phyloP scores from a whole-genome alignment of 2,113 vertebrate species.

The Melospiza melodia region DNA sequence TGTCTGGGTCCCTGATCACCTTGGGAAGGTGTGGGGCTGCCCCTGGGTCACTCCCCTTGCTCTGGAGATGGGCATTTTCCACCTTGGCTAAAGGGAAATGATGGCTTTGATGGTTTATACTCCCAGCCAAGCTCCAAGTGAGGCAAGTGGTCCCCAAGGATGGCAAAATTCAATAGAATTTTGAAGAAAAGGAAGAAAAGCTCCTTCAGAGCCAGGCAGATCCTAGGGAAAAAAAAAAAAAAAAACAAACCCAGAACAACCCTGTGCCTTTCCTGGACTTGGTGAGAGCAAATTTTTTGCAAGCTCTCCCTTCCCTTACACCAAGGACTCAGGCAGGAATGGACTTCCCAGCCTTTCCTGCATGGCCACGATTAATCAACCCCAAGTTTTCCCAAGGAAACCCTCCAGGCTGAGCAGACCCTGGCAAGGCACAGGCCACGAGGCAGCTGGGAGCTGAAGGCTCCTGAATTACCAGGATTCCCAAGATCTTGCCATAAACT shows the following conservation, averaged over 20 bases:
- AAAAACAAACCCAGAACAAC: no score
- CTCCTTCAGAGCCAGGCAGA: background rate
- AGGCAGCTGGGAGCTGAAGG: background rate
- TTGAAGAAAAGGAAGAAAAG: background rate
- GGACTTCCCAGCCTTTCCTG: background rate
- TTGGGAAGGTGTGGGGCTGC: background rate
- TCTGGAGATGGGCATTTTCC: background rate
- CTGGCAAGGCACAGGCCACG: background rate
- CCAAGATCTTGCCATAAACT: background rate
- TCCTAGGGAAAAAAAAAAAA: no score
- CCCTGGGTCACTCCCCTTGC: background rate
- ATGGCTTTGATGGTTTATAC: background rate
- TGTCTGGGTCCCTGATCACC: background rate
- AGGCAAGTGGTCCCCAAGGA: background rate
- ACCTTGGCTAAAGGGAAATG: background rate
- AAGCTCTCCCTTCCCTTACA: background rate
- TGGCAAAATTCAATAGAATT: background rate
- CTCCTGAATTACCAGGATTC: background rate
- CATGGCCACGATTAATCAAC: accelerated
- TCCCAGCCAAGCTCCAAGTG: no score
- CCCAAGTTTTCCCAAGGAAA: background rate
- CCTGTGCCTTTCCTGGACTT: background rate
- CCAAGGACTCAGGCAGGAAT: background rate
- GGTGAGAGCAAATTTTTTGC: background rate
- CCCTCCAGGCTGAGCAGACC: background rate